Evolutionary conservation across 2,113 vertebrate species (phyloP).

Genomic region (Colaptes auratus): DNA sequence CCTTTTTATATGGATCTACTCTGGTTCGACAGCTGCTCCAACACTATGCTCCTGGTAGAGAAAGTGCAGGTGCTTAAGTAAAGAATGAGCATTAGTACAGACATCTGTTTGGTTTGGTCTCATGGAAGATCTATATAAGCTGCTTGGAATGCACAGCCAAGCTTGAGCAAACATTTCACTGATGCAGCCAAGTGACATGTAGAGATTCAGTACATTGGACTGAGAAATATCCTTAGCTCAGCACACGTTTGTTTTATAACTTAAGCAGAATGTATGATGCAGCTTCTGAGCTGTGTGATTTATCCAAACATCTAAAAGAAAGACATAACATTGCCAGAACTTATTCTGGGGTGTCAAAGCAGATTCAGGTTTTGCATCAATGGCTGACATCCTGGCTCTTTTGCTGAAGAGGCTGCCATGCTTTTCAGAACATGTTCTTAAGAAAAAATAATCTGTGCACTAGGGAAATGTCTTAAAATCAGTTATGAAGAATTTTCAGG

Average conservation of each 20-base stretch:
- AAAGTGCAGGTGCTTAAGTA: neutral
- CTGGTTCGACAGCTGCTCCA: neutral
- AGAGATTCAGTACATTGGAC: conserved; percentile 45
- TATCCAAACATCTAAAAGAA: conserved; percentile 78
- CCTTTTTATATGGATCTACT: neutral
- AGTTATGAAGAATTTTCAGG: conserved; percentile 56
- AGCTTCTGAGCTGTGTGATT: conserved; percentile 61
- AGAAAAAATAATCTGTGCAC: conserved; percentile 38
- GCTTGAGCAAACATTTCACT: conserved; percentile 58
- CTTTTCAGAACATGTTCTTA: conserved; percentile 70
- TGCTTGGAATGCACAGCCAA: conserved; percentile 11
- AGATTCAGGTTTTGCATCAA: conserved; percentile 72
- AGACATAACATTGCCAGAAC: conserved; percentile 78
- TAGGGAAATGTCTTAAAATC: conserved; percentile 68
- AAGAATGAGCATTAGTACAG: neutral
- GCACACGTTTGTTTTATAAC: conserved; percentile 75
- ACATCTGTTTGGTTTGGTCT: conserved; percentile 41
- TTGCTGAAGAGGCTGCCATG: conserved; percentile 73
- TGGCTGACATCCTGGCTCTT: conserved; percentile 75
- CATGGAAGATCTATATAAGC: conserved; percentile 28
- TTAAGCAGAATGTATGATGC: conserved; percentile 66
- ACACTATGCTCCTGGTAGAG: neutral
- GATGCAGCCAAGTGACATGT: conserved; percentile 44
- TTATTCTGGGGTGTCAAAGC: conserved; percentile 76
- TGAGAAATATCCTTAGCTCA: conserved; percentile 68